Evolutionary conservation across 2,797 vertebrate species (phyloP).

Genomic region (Chiropotes sagulatus): DNA sequence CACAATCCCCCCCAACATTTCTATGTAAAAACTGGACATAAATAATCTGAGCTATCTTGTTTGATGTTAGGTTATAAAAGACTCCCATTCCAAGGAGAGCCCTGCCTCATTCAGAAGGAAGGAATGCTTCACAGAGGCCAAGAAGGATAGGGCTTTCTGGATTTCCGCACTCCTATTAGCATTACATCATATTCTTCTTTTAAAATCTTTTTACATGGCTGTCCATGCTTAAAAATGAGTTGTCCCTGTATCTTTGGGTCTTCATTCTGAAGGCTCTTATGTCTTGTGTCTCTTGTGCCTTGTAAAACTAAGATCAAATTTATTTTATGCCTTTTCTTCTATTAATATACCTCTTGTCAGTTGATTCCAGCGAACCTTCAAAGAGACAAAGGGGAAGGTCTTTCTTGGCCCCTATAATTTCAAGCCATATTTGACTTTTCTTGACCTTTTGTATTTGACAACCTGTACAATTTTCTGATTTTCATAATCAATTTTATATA

Average conservation of each 20-base stretch:
- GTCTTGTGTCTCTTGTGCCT: not conserved
- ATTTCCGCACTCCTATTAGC: not conserved
- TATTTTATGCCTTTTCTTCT: not conserved
- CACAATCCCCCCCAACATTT: not conserved
- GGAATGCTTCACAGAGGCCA: not conserved
- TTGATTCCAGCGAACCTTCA: not conserved
- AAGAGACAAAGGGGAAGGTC: not conserved
- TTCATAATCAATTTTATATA: not conserved
- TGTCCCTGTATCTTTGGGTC: not conserved
- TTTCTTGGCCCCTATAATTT: not conserved
- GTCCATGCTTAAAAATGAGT: not conserved
- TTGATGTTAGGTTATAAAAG: not conserved
- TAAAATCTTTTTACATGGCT: not conserved
- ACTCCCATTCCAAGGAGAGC: not conserved
- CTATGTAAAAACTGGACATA: not conserved
- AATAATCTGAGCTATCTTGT: not conserved
- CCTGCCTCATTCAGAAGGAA: not conserved
- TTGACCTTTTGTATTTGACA: not conserved
- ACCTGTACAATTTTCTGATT: not conserved
- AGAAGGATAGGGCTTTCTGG: not conserved
- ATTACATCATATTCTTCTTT: not conserved
- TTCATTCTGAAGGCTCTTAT: not conserved
- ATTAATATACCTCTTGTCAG: not conserved
- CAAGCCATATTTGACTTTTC: not conserved
- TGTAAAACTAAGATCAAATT: not conserved